Base-by-base conservation (phyloP, 1,140 invertebrate species). In the Camponotus vicinus region DNA sequence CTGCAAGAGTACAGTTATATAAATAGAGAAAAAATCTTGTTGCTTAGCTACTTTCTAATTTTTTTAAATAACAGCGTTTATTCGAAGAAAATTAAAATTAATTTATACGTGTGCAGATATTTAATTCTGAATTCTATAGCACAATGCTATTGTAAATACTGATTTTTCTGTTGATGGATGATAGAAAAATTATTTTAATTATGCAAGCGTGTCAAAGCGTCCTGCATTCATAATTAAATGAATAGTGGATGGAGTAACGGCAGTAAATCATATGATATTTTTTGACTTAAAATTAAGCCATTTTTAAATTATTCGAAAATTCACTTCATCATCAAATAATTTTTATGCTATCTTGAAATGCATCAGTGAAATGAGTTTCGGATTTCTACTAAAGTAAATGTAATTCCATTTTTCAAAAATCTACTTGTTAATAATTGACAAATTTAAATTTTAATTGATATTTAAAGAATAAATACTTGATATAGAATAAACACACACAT, bases 131-230 rank as follows among this genome's bases (percentile, higher is more conserved):
- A 78, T 61, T 76, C 57, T 40, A 61, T 42, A 21, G n/a, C 61
- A 78, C 76, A 79, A 79, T 79, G 7, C 45, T 66, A 27, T 32
- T 67, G 52, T 67, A 79, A 79, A 67, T 64, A 40, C 18, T 40
- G 63, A 45, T 40, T 8, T 69, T 66, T 57, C 32, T 27, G 27
- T 27, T 27, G 27, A 21, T 37, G n/a, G 13, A 32, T 45, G 34
- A 21, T 5, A 18, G 45, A 69, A 34, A 80, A 67, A 55, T 13
- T 11, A 64, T 69, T 59, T 70, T 42, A 21, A 49, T 49, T 55
- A 32, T 80, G 77, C 64, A 80, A 27, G 45, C 55, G 0, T 9
- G 21, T 27, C 4, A 3, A 13, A 27, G 45, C 15, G 0, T 52
- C 37, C n/a, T 37, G 64, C n/a, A 80, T 57, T 69, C n/a, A 45